Percentiles rank a stretch among this genome's conserved stretches.
Conservation (phyloP, 2,888 invertebrate species). For the Atrina japonica region DNA sequence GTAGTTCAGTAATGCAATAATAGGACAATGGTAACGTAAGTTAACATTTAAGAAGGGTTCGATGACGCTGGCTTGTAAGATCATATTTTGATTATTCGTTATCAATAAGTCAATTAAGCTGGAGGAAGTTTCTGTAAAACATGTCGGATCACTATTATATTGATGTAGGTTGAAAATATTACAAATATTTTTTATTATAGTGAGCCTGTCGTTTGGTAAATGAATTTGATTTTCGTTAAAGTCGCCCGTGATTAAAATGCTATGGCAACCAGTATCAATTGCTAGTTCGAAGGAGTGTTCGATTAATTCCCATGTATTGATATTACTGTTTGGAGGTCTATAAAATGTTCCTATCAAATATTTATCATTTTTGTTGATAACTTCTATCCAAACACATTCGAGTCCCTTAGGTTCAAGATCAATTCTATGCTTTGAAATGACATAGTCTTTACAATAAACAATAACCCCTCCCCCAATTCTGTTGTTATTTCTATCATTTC, state of each 20-base stretch:
- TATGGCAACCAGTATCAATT: neutral
- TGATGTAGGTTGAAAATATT: neutral
- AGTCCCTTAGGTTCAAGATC: neutral
- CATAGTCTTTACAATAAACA: slow-evolving; percentile 6
- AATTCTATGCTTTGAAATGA: neutral
- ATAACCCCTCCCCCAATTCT: neutral
- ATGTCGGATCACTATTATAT: neutral
- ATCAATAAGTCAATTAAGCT: too few relatives aligned
- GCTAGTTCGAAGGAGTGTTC: neutral
- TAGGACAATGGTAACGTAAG: too few relatives aligned
- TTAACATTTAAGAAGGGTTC: too few relatives aligned
- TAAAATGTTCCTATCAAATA: neutral
- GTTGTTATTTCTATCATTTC: slow-evolving; percentile 1
- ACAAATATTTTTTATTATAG: neutral
- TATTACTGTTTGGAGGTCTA: neutral
- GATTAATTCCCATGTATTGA: neutral
- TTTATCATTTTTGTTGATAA: neutral
- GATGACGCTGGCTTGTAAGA: too few relatives aligned
- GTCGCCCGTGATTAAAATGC: neutral
- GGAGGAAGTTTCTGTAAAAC: neutral
- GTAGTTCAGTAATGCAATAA: too few relatives aligned
- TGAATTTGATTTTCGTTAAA: neutral
- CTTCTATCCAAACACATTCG: slow-evolving; percentile 6
- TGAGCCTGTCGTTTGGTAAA: neutral
- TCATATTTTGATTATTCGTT: too few relatives aligned